These are phyloP conservation scores for Pogonocherus hispidulus DNA, from an alignment of 2,888 invertebrate genomes.

Conservation along the genomic window DNA sequence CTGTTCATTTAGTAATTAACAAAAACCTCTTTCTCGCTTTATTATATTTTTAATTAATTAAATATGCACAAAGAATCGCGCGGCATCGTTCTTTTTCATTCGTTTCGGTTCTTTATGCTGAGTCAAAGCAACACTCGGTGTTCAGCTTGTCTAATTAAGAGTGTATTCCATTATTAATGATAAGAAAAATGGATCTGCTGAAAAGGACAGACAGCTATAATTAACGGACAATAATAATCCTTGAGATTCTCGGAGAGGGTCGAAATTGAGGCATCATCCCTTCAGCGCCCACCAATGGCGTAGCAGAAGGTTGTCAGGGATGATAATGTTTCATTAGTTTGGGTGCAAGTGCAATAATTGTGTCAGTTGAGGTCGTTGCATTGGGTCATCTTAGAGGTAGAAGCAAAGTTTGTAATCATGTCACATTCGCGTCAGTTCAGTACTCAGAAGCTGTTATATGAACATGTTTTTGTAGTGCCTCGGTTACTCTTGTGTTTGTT, in stretches of 20 bases:
- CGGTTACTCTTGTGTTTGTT: too few species aligned
- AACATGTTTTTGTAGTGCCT: too few species aligned
- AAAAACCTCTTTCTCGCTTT: not conserved
- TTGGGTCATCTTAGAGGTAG: too few species aligned
- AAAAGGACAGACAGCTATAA: not conserved
- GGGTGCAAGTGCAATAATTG: too few species aligned
- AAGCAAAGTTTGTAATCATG: too few species aligned
- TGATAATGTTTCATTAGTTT: too few species aligned
- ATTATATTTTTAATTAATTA: constrained; percentile 23
- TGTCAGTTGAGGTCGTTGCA: too few species aligned
- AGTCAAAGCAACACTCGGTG: not conserved
- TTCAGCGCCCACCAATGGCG: not conserved
- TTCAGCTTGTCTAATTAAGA: constrained; percentile 12
- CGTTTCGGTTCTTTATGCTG: not conserved
- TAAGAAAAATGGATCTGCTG: not conserved
- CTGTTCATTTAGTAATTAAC: too few species aligned
- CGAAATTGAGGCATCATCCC: not conserved
- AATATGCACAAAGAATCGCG: constrained; percentile 17
- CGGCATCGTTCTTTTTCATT: constrained; percentile 2
- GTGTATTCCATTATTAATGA: constrained; percentile 6
- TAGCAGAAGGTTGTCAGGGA: too few species aligned
- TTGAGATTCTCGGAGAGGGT: not conserved
- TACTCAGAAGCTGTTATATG: too few species aligned
- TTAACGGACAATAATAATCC: constrained; percentile 5
- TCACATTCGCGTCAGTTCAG: too few species aligned